Evolutionary conservation across 1,140 invertebrate species (phyloP).

Genomic region (Aradophagus sp.): DNA sequence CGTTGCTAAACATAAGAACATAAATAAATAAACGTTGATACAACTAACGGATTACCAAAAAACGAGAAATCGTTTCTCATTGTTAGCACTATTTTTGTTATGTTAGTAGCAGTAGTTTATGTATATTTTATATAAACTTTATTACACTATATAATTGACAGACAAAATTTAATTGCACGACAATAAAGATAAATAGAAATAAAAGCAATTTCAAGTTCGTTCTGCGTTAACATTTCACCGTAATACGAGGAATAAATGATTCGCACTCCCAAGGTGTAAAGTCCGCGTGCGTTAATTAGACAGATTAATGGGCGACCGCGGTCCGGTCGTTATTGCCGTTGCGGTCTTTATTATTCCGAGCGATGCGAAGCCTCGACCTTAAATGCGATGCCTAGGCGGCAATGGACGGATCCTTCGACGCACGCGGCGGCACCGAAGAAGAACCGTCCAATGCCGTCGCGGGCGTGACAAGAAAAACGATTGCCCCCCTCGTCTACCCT

Average conservation of each 20-base stretch:
- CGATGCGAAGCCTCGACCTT: slow-evolving; percentile 40
- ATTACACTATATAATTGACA: no score
- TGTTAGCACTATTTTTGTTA: no score
- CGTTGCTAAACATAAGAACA: no score
- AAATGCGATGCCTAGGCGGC: slow-evolving; percentile 42
- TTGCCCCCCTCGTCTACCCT: slow-evolving; percentile 29
- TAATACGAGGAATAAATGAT: slow-evolving; percentile 4
- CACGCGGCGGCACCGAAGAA: slow-evolving; percentile 49
- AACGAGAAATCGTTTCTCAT: no score
- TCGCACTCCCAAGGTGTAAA: slow-evolving; percentile 30
- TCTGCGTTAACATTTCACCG: no score
- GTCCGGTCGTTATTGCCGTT: slow-evolving; percentile 14
- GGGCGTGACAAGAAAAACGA: slow-evolving; percentile 54
- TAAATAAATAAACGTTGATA: no score
- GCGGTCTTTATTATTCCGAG: slow-evolving; percentile 43
- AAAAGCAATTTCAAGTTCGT: no score
- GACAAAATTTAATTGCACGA: no score
- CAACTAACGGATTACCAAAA: no score
- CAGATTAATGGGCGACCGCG: slow-evolving; percentile 16
- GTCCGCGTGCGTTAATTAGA: slow-evolving; percentile 30
- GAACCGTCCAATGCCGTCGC: slow-evolving; percentile 47
- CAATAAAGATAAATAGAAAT: no score
- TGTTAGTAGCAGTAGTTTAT: no score
- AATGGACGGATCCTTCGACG: slow-evolving; percentile 32
- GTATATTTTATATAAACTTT: no score